Evolutionary conservation across 2,113 vertebrate genomes (phyloP), one percentile per base, ranked within the genome.

Genomic region (Cephalophus harveyi): DNA sequence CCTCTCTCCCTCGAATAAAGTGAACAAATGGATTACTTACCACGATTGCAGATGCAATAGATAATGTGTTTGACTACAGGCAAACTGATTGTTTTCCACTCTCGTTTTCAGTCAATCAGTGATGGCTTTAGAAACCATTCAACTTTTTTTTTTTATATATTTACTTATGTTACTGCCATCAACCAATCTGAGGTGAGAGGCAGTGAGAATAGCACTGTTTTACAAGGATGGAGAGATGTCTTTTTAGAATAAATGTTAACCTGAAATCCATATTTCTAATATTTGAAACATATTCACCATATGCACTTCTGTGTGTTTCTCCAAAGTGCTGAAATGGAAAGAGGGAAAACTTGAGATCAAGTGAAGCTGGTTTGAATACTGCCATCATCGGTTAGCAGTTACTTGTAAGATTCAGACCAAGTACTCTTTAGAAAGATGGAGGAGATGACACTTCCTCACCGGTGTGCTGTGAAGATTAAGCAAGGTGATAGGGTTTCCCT

Each of bases 181-280:
- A 71, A 28, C 36, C 64, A 23, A 62, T 67, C 30, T 64, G 74
- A 90, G 13, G 57, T 83, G 19, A 7, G 64, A 83, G 43, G 54
- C 48, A 54, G 3, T 13, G 59, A 87, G 17, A 89, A 76, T 2
- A 83, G 36, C 46, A 87, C 74, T 12, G n/a, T 84, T 94, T 91
- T 55, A 97, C 74, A 12, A 81, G 50, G 13, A 92, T 78, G 57
- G 27, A 46, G 13, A 94, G 92, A 86, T 62, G 27, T 0, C 25
- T 79, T 33, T 82, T 94, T 21, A 27, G 79, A 95, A 94, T 93
- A 91, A 62, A 59, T 30, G 50, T 52, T 62, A 64, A 95, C 6
- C n/a, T 90, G 25, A 93, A 96, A 83, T 67, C 43, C 13, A 5
- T 55, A 76, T 90, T 94, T 90, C 64, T 95, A 94, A 85, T 74